Percentiles rank a stretch among this genome's conserved stretches.
These are phyloP conservation scores for human (Homo sapiens) DNA, from an alignment of 2,113 vertebrate genomes.

Conservation along the genomic window GRCh38 chr5:166649001-166649500, in stretches of 20 bases:
- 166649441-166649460: not conserved
- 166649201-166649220: not conserved
- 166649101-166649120: not conserved
- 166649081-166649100: not conserved
- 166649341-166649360: not conserved
- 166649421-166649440: not conserved
- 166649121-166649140: not conserved
- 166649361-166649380: not conserved
- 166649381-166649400: not conserved
- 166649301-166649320: not conserved
- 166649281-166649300: not conserved
- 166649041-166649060: not conserved
- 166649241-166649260: not conserved
- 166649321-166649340: not conserved
- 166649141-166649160: not conserved
- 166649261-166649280: not conserved
- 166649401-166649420: not conserved
- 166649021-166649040: not conserved
- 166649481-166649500: not conserved
- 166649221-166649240: not conserved
- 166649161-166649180: not conserved
- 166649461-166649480: not conserved
- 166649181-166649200: not conserved
- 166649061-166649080: not conserved
- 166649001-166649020: not conserved